Conservation (phyloP, 2,888 invertebrate genomes). For the Disparrhopalites patrizii region DNA sequence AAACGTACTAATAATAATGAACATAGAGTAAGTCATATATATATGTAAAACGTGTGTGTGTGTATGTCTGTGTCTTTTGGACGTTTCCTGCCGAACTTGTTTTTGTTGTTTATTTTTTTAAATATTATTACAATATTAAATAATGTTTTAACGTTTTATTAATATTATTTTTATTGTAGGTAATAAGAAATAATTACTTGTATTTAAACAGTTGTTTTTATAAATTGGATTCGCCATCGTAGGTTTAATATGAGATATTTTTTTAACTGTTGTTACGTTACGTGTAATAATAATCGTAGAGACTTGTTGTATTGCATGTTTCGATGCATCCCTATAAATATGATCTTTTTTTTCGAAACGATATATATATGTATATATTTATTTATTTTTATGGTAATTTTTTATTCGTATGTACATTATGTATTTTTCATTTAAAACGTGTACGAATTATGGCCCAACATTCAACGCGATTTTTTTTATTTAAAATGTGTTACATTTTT, state of each 20-base stretch:
- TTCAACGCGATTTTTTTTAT: background rate
- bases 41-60: constrained; percentile 13
- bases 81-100: constrained; percentile 24
- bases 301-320: too few species aligned
- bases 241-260: too few species aligned
- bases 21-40: constrained; percentile 1
- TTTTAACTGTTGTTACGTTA: too few species aligned
- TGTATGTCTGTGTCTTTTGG: constrained; percentile 21
- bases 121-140: background rate
- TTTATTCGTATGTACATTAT: background rate
- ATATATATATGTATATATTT: background rate
- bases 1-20: background rate
- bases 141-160: too few species aligned
- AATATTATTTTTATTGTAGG: too few species aligned
- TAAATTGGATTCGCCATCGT: too few species aligned
- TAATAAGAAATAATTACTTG: too few species aligned
- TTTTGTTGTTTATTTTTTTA: constrained; percentile 8
- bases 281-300: too few species aligned
- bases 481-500: too few species aligned
- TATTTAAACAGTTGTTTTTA: too few species aligned
- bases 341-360: too few species aligned
- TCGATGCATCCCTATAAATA: too few species aligned
- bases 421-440: constrained; percentile 2
- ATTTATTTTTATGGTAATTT: background rate
- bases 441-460: constrained; percentile 20